Evolutionary conservation across 1,140 invertebrate genomes (phyloP), one percentile per base, ranked within the genome.

Genomic region (Drosophila dunni): DNA sequence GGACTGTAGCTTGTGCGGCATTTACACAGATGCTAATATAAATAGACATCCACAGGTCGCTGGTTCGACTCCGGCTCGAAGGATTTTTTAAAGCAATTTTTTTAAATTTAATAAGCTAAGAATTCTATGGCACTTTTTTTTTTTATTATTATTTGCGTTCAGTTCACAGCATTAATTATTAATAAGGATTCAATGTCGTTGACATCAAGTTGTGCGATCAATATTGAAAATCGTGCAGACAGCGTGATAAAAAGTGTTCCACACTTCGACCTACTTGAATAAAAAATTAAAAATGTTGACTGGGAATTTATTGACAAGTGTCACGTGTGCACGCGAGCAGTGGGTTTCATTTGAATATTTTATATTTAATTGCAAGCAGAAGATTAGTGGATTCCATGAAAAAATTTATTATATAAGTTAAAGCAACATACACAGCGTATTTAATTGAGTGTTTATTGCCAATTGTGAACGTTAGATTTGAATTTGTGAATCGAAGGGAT

Each of bases 1-100:
- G 96, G 95, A 96, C 95, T 96, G 96, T 96, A 96, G 96, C 78
- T 29, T 77, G n/a, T 77, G n/a, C 1, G 34, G 46, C 2, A 33
- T 10, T 29, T 45, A 38, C 40, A 58, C 24, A 29, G 29, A 15
- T 44, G 3, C 42, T 3, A 34, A 33, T 40, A 33, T 40, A 44
- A 20, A 10, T 48, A 57, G 64, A 57, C 13, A 66, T 66, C 44
- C 64, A 66, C 44, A 66, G 64, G 64, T 66, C 64, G 64, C 64
- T 66, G 64, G 64, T 66, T 66, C 64, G 53, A 66, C 51, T 66
- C 64, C 64, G 64, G 64, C 53, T 66, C 53, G 64, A 57, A 65
- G 62, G 50, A 65, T 48, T 62, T 44, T 51, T 11, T 33, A 48
- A 29, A 29, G 4, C 24, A 29, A 6, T 5, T 5, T 53, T 53